Evolutionary conservation across 2,888 invertebrate genomes (phyloP), one percentile per base, ranked within the genome.

Genomic region (Andrena trimmerana): DNA sequence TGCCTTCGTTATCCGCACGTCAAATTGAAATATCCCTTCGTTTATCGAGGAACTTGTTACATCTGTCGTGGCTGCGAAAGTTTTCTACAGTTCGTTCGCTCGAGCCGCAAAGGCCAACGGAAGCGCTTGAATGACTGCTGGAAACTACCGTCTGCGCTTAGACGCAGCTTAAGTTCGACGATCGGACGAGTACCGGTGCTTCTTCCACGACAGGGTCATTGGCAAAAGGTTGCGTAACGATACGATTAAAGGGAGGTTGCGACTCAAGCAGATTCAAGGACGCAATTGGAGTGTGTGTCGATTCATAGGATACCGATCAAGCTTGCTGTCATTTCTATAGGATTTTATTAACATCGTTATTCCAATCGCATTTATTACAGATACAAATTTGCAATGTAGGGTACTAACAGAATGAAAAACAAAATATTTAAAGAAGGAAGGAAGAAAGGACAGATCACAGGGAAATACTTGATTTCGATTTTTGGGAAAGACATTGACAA

Each of bases 301-400:
- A 75, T 74, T 31, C 42, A 66, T 36, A 76, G 16, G 33, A 72
- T 33, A 71, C 13, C 33, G 67, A 50, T 42, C 3, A 50, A 48
- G 7, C 78, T 57, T 52, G 27, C 33, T 72, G 68, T 75, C 27
- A 60, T 77, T 83, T 82, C 76, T 83, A 82, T 75, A 81, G 74
- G 60, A 70, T 81, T 82, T 83, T 83, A 77, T 82, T 83, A 83
- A 81, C 76, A 82, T 82, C 77, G 68, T 83, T 72, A 72, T 69
- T 68, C 69, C 77, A 69, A 54, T 76, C 77, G 52, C 67, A 81
- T 81, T 68, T 68, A 67, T 82, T 82, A 82, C 74, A 82, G 59
- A 66, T 74, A 82, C 81, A 74, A 81, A 81, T 81, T 81, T 62
- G 81, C 63, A 66, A 66, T 81, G 81, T 69, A 80, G 42, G 52